Percentiles rank a stretch among this genome's conserved stretches.
Evolutionary conservation across 2,888 invertebrate genomes (phyloP).

Genomic region (Papilio elwesi): DNA sequence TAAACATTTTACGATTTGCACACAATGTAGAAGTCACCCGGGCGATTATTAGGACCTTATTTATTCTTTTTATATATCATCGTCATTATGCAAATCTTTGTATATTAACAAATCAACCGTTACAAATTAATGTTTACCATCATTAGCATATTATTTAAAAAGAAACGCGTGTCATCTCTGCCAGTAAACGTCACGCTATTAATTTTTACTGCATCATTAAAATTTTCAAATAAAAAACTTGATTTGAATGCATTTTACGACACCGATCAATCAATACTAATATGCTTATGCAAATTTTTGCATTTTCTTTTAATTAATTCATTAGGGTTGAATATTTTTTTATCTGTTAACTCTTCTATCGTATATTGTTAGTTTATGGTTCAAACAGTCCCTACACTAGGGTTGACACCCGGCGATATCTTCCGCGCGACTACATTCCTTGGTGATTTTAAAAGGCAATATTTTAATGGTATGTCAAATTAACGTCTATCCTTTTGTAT

Average conservation of each 20-base stretch:
- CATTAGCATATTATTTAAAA: slow-evolving; percentile 76
- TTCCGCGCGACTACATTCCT: slow-evolving; percentile 70
- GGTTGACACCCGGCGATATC: slow-evolving; percentile 67
- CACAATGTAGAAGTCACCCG: slow-evolving; percentile 75
- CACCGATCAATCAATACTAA: slow-evolving; percentile 73
- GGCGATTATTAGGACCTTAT: slow-evolving; percentile 58
- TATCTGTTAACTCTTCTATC: slow-evolving; percentile 53
- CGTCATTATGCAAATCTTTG: slow-evolving; percentile 75
- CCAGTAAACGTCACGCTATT: slow-evolving; percentile 54
- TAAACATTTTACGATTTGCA: slow-evolving; percentile 62
- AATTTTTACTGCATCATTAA: slow-evolving; percentile 66
- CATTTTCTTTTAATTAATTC: slow-evolving; percentile 68
- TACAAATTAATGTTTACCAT: slow-evolving; percentile 82
- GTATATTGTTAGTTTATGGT: slow-evolving; percentile 72
- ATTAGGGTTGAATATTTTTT: slow-evolving; percentile 60
- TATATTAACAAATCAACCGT: slow-evolving; percentile 82
- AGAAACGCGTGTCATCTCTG: slow-evolving; percentile 75
- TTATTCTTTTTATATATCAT: slow-evolving; percentile 55
- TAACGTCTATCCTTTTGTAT: slow-evolving; percentile 78
- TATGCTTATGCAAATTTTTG: slow-evolving; percentile 68
- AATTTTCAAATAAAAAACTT: slow-evolving; percentile 55
- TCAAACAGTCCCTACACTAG: slow-evolving; percentile 46
- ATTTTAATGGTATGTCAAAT: slow-evolving; percentile 83
- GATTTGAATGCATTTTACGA: slow-evolving; percentile 67
- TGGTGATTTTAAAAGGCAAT: slow-evolving; percentile 76